phyloP scores from a whole-genome alignment of 2,888 invertebrate genomes.

The Nebria brevicollis region DNA sequence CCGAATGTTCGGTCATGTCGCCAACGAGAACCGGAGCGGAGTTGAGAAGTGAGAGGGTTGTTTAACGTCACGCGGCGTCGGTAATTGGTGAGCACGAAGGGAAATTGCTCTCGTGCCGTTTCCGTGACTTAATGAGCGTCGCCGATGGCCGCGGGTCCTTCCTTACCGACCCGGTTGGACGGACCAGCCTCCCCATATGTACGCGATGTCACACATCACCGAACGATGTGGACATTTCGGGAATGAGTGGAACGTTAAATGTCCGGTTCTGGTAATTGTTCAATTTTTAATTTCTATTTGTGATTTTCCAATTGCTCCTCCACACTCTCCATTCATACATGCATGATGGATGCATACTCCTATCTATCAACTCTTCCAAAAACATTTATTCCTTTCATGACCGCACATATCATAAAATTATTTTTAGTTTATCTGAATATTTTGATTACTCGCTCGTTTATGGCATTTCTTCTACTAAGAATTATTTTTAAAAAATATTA shows the following conservation, averaged over 20 bases:
- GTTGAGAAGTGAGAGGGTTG: constrained; percentile 3
- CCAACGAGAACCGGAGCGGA: neutral
- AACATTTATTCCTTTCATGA: too few species aligned
- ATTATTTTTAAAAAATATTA: too few species aligned
- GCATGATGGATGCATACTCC: too few species aligned
- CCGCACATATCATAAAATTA: too few species aligned
- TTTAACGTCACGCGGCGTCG: constrained; percentile 43
- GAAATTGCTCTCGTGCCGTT: constrained; percentile 64
- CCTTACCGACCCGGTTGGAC: constrained; percentile 10
- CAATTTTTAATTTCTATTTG: constrained; percentile 27
- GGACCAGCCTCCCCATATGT: neutral
- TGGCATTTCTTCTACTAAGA: too few species aligned
- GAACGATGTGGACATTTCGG: constrained; percentile 8
- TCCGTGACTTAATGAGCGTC: constrained; percentile 63
- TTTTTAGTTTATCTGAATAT: too few species aligned
- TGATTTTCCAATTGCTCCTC: neutral
- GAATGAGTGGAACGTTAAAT: constrained; percentile 5
- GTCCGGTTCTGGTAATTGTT: constrained; percentile 21
- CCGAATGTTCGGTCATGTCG: constrained; percentile 3
- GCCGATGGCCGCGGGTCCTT: constrained; percentile 22
- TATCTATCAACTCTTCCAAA: too few species aligned
- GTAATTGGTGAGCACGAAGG: constrained; percentile 63
- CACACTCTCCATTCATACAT: neutral
- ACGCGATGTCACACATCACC: neutral
- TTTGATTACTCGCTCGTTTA: too few species aligned